A percentile compares a stretch with the other conserved stretches of the same genome.
Evolutionary conservation across 2,888 invertebrate species (phyloP).

Genomic region (Thecophora atra): DNA sequence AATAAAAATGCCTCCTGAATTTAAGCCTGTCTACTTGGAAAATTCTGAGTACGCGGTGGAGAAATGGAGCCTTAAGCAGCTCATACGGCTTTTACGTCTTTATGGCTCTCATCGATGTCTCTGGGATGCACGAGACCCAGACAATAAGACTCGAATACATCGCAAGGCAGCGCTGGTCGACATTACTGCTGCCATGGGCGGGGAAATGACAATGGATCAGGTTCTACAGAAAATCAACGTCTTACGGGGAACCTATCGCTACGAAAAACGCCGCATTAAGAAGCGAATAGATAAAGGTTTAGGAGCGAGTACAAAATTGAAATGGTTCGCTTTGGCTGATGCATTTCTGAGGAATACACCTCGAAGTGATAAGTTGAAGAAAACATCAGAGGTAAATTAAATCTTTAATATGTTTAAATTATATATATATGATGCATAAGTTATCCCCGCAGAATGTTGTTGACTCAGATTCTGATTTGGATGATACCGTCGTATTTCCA

Average conservation of each 20-base stretch:
- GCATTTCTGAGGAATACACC: constrained; percentile 49
- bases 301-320: constrained; percentile 50
- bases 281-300: constrained; percentile 48
- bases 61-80: constrained; percentile 49
- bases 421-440: neutral
- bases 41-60: constrained; percentile 46
- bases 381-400: neutral
- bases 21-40: constrained; percentile 43
- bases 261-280: constrained; percentile 52
- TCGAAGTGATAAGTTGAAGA: constrained; percentile 44
- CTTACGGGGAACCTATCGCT: constrained; percentile 50
- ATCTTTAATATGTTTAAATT: neutral
- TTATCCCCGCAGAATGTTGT: constrained; percentile 23
- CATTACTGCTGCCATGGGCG: constrained; percentile 49
- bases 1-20: constrained; percentile 45
- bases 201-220: constrained; percentile 45
- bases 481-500: constrained; percentile 49
- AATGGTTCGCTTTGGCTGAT: constrained; percentile 53
- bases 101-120: constrained; percentile 52
- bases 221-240: constrained; percentile 51
- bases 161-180: constrained; percentile 50
- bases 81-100: constrained; percentile 48
- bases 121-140: constrained; percentile 48
- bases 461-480: constrained; percentile 50
- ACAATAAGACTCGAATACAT: constrained; percentile 48